Base-by-base conservation (phyloP, 2,888 invertebrate species). In the Chydorus sphaericus region DNA sequence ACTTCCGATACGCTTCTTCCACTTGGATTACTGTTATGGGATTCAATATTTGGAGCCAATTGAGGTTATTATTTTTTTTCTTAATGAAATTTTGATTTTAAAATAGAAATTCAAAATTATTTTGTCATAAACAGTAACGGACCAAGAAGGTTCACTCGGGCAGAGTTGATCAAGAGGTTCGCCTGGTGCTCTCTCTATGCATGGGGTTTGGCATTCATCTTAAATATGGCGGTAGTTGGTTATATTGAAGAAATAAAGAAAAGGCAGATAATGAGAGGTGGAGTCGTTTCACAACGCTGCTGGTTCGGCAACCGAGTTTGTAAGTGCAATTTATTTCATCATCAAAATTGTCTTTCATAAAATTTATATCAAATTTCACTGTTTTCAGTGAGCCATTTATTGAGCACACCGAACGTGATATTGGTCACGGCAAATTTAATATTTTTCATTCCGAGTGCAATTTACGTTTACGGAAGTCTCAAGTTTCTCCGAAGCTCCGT, bases 11-110 rank as follows among this genome's bases (percentile, higher is more conserved):
- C 28, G 44, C 44, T 11, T 44, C 44, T 16, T 44, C 44, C 11
- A 44, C 44, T 16, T 44, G 44, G 44, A 44, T 44, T 23, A 44
- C 44, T 20, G 44, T 44, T 14, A 44, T 44, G 44, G 44, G 44
- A 23, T 44, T 44, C 26, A 44, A 44, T n/a, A 44, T 44, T n/a
- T 44, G 44, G 44, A 23, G n/a, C 11, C 44, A 44, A n/a, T 44
- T 44, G 28, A 23, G 20, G 44, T 44, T 26, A 44, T 20, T 44
- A 3, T 23, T 20, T 10, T 23, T 1, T 2, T 36, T 14, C n/a
- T 36, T 4, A 7, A 36, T 18, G 20, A 7, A 2, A 4, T 39
- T 39, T 14, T 16, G n/a, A 4, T 16, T 16, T 14, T 16, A 6
- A 39, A 39, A 39, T 14, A n/a, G 8, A 39, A 39, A 10, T 39